These are phyloP conservation scores for Spodoptera frugiperda DNA, from an alignment of 1,140 invertebrate species.

Conservation along the genomic window DNA sequence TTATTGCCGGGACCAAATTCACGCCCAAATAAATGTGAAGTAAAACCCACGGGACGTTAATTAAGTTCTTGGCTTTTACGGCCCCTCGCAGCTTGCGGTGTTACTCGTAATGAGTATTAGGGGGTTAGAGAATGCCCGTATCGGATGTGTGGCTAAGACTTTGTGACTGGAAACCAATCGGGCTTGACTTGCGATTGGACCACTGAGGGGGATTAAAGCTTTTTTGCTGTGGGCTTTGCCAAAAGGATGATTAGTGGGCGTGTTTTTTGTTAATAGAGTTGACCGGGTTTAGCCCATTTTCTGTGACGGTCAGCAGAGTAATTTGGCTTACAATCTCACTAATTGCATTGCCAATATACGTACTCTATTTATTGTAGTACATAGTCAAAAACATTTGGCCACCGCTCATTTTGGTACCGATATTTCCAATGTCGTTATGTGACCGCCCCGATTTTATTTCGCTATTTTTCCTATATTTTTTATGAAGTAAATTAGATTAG, in stretches of 20 bases:
- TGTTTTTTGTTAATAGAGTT: constrained; percentile 33
- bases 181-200: constrained; percentile 42
- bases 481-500: constrained; percentile 24
- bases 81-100: constrained; percentile 55
- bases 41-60: constrained; percentile 71
- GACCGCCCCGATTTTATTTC: constrained; percentile 1
- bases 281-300: constrained; percentile 13
- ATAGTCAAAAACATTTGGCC: not conserved
- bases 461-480: constrained; percentile 21
- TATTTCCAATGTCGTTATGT: constrained; percentile 23
- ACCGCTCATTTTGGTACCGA: constrained; percentile 6
- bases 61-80: constrained; percentile 81
- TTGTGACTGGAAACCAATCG: constrained; percentile 46
- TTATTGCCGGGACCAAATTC: constrained; percentile 74
- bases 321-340: not conserved
- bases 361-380: not conserved
- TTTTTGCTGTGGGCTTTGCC: constrained; percentile 30
- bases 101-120: constrained; percentile 65
- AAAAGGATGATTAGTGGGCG: constrained; percentile 37
- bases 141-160: constrained; percentile 49
- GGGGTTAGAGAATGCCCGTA: constrained; percentile 49
- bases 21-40: constrained; percentile 77
- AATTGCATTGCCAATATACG: not conserved
- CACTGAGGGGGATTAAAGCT: constrained; percentile 40
- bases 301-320: constrained; percentile 2